Conservation (phyloP, 2,888 invertebrate species). For the Baccha elongata region DNA sequence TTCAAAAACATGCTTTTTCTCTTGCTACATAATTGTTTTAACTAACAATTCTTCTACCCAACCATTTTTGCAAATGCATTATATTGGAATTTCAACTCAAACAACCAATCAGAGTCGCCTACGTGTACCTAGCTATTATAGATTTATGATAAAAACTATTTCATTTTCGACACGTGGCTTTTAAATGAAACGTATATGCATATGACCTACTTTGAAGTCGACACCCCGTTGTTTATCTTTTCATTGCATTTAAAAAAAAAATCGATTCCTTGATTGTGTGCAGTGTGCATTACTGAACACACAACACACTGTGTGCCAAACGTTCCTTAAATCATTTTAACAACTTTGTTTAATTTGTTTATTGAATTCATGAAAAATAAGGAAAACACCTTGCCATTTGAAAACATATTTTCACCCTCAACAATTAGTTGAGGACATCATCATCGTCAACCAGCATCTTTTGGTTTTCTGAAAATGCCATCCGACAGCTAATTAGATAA, state of each 20-base stretch:
- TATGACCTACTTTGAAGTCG: not conserved
- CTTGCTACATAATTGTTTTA: no score
- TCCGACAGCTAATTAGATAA: conserved; percentile 63
- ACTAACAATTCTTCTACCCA: no score
- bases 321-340: not conserved
- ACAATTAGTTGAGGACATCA: conserved; percentile 31
- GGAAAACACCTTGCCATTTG: conserved; percentile 8
- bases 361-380: conserved; percentile 4
- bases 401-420: conserved; percentile 8
- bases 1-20: no score
- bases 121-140: not conserved
- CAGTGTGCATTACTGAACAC: not conserved
- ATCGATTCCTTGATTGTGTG: not conserved
- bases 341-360: not conserved
- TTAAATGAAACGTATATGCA: not conserved
- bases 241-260: not conserved
- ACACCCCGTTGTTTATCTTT: not conserved
- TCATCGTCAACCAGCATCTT: conserved; percentile 31
- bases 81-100: not conserved
- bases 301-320: not conserved
- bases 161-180: not conserved
- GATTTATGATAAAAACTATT: not conserved
- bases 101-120: not conserved
- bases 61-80: not conserved
- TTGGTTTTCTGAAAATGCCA: conserved; percentile 29